Percentiles rank a stretch among this genome's conserved stretches.
Evolutionary conservation across 30 jellyfish, hydroid and myxozoan species (phyloP).

Genomic region (Rhopilema esculentum): DNA sequence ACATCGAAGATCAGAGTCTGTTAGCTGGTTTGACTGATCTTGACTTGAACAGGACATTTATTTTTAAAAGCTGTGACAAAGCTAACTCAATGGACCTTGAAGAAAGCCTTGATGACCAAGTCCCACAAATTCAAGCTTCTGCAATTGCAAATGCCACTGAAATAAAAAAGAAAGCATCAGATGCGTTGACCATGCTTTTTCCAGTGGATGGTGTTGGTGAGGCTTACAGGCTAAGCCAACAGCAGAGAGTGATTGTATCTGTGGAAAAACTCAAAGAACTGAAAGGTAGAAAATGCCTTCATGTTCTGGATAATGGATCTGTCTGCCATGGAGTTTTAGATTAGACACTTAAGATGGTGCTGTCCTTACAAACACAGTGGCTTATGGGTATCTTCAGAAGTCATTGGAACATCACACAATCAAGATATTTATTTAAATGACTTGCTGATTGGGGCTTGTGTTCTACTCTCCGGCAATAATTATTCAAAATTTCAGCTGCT

Average conservation of each 20-base stretch:
- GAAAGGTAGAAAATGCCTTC: not conserved
- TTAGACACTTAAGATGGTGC: too few relatives aligned
- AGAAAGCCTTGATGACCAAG: not conserved
- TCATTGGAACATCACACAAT: too few relatives aligned
- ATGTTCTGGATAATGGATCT: not conserved
- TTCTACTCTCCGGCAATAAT: too few relatives aligned
- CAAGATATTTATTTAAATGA: too few relatives aligned
- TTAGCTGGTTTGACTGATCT: not conserved
- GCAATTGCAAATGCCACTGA: slow-evolving; percentile 1
- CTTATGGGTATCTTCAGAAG: too few relatives aligned
- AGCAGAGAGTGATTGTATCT: not conserved
- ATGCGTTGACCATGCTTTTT: not conserved
- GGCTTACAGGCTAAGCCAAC: not conserved
- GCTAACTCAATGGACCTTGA: slow-evolving; percentile 6
- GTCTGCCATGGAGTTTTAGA: too few relatives aligned
- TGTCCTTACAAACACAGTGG: too few relatives aligned
- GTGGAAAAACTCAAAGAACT: not conserved
- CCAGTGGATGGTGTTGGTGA: not conserved
- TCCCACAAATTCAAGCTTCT: not conserved
- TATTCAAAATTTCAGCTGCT: too few relatives aligned
- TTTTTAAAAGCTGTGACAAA: not conserved
- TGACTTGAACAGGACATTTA: not conserved
- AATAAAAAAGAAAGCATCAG: not conserved
- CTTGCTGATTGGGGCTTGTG: too few relatives aligned
- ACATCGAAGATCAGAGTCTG: not conserved